A percentile compares a stretch with the other conserved stretches of the same genome.
Conservation (phyloP, 2,797 vertebrate genomes). For the Poecilia gillii region DNA sequence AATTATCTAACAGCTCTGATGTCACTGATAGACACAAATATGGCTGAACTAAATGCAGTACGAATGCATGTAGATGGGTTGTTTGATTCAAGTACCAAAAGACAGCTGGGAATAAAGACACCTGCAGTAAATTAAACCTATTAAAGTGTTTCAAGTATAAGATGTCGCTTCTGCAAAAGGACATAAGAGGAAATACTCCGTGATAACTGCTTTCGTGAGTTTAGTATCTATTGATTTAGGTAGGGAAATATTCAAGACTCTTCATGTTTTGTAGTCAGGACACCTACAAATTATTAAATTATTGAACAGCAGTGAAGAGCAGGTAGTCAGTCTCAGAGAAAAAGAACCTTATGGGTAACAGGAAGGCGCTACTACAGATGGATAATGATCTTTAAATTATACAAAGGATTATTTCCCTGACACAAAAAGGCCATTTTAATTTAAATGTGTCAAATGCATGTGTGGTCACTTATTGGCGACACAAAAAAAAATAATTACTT, state of each 20-base stretch:
- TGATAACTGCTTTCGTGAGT: conserved; percentile 40
- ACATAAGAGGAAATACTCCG: conserved; percentile 41
- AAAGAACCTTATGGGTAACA: neutral
- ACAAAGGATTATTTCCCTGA: neutral
- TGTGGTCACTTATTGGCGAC: neutral
- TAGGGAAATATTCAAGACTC: conserved; percentile 46
- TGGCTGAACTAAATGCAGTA: conserved; percentile 14
- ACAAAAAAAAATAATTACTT: neutral
- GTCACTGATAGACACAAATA: conserved; percentile 23
- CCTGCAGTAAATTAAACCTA: conserved; percentile 45
- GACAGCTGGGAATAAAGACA: conserved; percentile 29
- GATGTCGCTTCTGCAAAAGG: conserved; percentile 39
- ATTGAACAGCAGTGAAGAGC: neutral
- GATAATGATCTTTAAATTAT: neutral
- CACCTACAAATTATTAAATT: neutral
- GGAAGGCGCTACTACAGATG: neutral
- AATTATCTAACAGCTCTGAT: neutral
- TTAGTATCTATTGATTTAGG: conserved; percentile 35
- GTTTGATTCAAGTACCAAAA: neutral
- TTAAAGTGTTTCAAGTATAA: conserved; percentile 67
- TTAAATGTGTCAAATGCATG: neutral
- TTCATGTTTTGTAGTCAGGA: neutral
- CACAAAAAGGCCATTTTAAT: neutral
- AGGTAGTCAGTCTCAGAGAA: neutral
- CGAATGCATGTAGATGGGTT: neutral